Evolutionary conservation across 2,797 vertebrate species (phyloP).

Genomic region (Peromyscus eremicus): DNA sequence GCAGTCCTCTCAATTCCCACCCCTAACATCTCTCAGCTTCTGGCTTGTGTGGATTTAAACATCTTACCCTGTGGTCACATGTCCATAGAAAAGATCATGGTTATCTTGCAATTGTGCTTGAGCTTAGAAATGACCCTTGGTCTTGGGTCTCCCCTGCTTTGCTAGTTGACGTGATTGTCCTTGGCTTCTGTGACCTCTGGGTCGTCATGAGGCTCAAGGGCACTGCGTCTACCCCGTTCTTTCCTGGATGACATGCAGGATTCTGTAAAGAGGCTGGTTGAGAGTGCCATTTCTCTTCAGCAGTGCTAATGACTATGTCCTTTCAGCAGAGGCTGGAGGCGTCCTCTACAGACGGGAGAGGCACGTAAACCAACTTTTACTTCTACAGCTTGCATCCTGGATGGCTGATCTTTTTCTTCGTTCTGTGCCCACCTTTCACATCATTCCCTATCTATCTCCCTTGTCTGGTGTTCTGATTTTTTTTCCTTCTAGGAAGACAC

Average conservation of each 20-base stretch:
- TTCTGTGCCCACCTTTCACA: neutral
- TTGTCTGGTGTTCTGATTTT: neutral
- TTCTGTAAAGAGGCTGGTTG: slow-evolving; percentile 72
- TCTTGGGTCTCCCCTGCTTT: slow-evolving; percentile 10
- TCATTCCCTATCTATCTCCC: neutral
- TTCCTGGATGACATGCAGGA: slow-evolving; percentile 27
- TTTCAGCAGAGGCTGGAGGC: slow-evolving; percentile 55
- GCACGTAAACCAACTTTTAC: slow-evolving; percentile 28
- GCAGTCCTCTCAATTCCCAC: neutral
- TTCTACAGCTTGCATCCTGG: neutral
- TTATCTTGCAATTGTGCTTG: neutral
- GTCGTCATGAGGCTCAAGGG: slow-evolving; percentile 34
- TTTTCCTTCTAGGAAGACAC: neutral
- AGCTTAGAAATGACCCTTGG: neutral
- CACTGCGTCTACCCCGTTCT: slow-evolving; percentile 16
- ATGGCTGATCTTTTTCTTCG: slow-evolving; percentile 5
- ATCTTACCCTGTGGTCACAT: neutral
- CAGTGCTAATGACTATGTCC: slow-evolving; percentile 73
- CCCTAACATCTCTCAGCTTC: neutral
- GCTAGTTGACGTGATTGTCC: slow-evolving; percentile 11
- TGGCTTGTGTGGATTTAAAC: neutral
- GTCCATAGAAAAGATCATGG: neutral
- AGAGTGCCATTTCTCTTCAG: slow-evolving; percentile 74
- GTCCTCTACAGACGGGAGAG: slow-evolving; percentile 68
- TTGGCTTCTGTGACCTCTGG: slow-evolving; percentile 39